Evolutionary conservation across 2,797 vertebrate species (phyloP).

Genomic region (Sebastes goodei): DNA sequence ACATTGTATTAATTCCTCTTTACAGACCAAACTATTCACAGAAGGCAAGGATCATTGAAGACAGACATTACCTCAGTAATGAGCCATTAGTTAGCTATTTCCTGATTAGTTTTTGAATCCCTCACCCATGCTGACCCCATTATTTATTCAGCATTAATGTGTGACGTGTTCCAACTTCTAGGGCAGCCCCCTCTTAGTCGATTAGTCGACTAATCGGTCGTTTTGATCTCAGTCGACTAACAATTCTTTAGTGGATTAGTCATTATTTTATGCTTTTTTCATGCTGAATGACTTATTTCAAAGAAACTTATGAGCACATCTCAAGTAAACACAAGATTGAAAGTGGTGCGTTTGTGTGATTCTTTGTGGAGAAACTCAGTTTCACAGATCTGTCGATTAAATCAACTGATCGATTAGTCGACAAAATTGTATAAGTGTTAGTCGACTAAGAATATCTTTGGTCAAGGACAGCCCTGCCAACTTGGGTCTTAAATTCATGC

Average conservation of each 20-base stretch:
- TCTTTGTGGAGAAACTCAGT: no score
- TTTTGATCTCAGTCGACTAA: neutral
- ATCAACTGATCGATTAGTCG: no score
- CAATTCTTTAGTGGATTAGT: neutral
- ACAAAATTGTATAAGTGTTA: no score
- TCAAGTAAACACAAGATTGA: no score
- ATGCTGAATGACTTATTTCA: neutral
- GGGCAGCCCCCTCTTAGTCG: neutral
- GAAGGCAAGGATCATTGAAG: neutral
- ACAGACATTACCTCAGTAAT: constrained; percentile 23
- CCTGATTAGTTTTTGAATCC: neutral
- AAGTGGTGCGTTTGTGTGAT: no score
- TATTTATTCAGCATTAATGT: neutral
- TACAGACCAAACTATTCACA: neutral
- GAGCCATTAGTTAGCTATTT: constrained; percentile 1
- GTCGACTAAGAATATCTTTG: no score
- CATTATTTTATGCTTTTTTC: neutral
- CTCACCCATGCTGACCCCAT: neutral
- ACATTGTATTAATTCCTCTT: neutral
- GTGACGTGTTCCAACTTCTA: neutral
- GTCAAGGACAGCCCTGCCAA: no score
- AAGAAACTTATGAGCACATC: neutral
- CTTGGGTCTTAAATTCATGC: neutral
- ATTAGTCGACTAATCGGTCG: neutral
- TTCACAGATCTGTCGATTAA: no score